Base-by-base conservation (phyloP, 2,888 invertebrate species). In the Leucophora obtusa region DNA sequence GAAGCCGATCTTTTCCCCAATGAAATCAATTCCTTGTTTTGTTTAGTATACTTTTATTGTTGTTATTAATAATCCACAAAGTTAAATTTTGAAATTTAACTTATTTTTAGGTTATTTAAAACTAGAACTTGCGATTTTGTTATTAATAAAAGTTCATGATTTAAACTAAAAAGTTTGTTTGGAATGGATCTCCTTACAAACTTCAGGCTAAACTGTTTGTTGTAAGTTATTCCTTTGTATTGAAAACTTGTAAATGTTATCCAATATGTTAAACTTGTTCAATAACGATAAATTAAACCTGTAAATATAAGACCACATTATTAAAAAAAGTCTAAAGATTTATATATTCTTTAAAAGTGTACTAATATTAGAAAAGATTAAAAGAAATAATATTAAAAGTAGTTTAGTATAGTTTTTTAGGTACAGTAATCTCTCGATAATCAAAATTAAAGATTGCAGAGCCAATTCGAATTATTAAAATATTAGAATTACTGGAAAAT, bases 201-300 rank as follows among this genome's bases (percentile, higher is more conserved):
- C 56, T 35, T 17, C 35, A 59, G 35, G 62, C 71, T 75, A 75
- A 62, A 71, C 75, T 58, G 58, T 63, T 62, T 56, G 14, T 28
- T 51, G 18, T 28, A 59, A 58, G 43, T 51, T 63, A 54, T 50
- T 33, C 43, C 51, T 60, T 62, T 70, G 14, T 68, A 58, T 74
- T 66, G 77, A 74, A 74, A 66, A 70, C 50, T 56, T 77, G 58
- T 58, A 43, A 73, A 66, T 60, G 53, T 70, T 51, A 43, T 54
- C 53, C 65, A 60, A 66, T 70, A 51, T 69, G 35, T 70, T 74
- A 73, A 77, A 54, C 18, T 74, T 70, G 33, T 74, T 66, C 73
- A 74, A 66, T 33, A 74, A 71, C 51, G 62, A 74, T 59, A 77
- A 66, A 74, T 77, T 66, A 15, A 71, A 74, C 77, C 81, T 81